Evolutionary conservation across 2,797 vertebrate genomes (phyloP), one percentile per base, ranked within the genome.

Genomic region (Bovichtus diacanthus): DNA sequence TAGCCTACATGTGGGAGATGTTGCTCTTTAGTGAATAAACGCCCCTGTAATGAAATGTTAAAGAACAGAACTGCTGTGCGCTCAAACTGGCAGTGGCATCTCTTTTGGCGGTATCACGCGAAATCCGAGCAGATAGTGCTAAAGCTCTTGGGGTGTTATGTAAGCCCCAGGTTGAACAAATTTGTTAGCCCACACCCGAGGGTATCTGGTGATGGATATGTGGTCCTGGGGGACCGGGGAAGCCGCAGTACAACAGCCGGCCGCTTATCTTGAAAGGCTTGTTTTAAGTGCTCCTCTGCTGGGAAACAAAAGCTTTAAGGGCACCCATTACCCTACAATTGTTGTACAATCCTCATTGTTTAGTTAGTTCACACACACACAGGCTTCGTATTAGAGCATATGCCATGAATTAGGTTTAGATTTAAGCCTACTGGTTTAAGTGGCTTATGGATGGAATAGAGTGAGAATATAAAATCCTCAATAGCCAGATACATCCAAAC

Each of bases 151-250:
- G 85, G 84, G 90, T 93, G 92, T 94, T 93, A 92, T 88, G 92
- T 94, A 95, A 95, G 90, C 82, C 84, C 63, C 67, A 85, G 91
- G 91, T 92, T 78, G 91, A 87, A 94, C 94, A 94, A 93, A 95
- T 95, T 93, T 94, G 93, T 94, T 93, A 90, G 91, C 90, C 88
- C 88, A 90, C 92, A 93, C 92, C 93, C 87, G 88, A 87, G 93
- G 93, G 94, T 92, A 94, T 94, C 88, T 94, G 93, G 89, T 95
- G 95, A 95, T 93, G 93, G 94, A 94, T 95, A 87, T 74, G 90
- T 78, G 83, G 90, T 93, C 93, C 92, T 91, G 78, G 81, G 93
- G 93, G 92, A 94, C 64, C 9, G 65, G 62, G 78, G 81, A 86
- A 85, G 84, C 88, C 81, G 69, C 87, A 83, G 78, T 62, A 85